Percentiles rank a stretch among this genome's conserved stretches.
phyloP scores from a whole-genome alignment of 2,888 invertebrate species.

The Zonitis immaculata region DNA sequence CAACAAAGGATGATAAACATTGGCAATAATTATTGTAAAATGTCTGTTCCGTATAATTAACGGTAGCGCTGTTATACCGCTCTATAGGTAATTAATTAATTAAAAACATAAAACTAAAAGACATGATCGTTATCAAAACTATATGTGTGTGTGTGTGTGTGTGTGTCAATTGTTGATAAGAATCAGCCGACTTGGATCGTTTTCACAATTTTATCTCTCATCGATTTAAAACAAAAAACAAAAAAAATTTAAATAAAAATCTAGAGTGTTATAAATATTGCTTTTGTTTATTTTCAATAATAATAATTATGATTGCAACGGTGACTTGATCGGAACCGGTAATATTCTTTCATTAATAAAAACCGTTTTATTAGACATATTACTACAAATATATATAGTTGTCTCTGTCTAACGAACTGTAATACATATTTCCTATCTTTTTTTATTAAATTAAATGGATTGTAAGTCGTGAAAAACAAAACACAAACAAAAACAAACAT shows the following conservation, averaged over 20 bases:
- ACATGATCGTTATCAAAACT: background rate
- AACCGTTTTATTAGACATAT: background rate
- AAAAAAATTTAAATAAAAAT: background rate
- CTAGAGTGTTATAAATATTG: background rate
- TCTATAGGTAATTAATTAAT: slow-evolving; percentile 39
- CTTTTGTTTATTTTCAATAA: background rate
- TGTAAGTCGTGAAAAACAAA: too few relatives aligned
- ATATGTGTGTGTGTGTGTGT: background rate
- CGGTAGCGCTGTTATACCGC: slow-evolving; percentile 31
- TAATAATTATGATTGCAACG: background rate
- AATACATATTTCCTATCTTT: too few relatives aligned
- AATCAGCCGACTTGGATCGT: slow-evolving; percentile 8
- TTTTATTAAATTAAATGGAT: too few relatives aligned
- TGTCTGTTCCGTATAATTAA: too few relatives aligned
- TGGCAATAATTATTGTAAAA: too few relatives aligned
- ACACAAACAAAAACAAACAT: too few relatives aligned
- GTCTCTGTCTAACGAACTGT: background rate
- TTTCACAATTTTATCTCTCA: slow-evolving; percentile 8
- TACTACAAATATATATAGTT: background rate
- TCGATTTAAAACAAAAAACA: slow-evolving; percentile 7
- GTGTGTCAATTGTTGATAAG: background rate
- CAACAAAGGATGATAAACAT: background rate
- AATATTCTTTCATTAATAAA: background rate
- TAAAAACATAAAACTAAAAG: slow-evolving; percentile 19
- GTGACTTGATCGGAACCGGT: background rate